Evolutionary conservation across 1,140 invertebrate genomes (phyloP), one percentile per base, ranked within the genome.

Genomic region (Aricia agestis): DNA sequence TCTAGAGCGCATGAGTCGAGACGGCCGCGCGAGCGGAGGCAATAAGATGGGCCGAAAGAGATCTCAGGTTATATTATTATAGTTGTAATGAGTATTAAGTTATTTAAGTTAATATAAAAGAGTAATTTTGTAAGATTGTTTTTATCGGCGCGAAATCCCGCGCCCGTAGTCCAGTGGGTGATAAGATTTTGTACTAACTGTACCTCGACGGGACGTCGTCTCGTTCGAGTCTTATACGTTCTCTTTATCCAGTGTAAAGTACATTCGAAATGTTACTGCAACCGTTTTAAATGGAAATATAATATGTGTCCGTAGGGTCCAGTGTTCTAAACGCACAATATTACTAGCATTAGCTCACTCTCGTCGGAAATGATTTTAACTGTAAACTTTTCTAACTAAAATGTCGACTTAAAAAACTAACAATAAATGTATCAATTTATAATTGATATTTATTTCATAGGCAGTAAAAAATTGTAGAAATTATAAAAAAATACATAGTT

Each of bases 31-130:
- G 76, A 78, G 77, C 74, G 79, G 76, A 77, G 77, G 81, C 79
- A 81, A 81, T 85, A 82, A 77, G 78, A 68, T 74, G 73, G 72
- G 75, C 76, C 77, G 76, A 80, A 82, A 89, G 89, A 90, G 89
- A 91, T 91, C 89, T 91, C 89, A 90, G 85, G 83, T 87, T 91
- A 89, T 87, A 87, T 87, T 86, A 91, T 89, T 89, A 86, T 89
- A 90, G 87, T 89, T 89, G 83, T 90, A 86, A 91, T 81, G 86
- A 90, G 89, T 90, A 90, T 91, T 91, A 91, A 91, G 89, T 91
- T 90, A 91, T 91, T 90, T 91, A 91, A 90, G 89, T 91, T 91
- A 90, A 89, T 85, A 89, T 88, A 89, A 89, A 36, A 84, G 81
- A 86, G 89, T 89, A 87, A 86, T 87, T 91, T 89, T 89, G 82